Percentiles rank a stretch among this genome's conserved stretches.
These are phyloP conservation scores for Tangara arthus DNA, from an alignment of 2,797 vertebrate species.

Conservation along the genomic window DNA sequence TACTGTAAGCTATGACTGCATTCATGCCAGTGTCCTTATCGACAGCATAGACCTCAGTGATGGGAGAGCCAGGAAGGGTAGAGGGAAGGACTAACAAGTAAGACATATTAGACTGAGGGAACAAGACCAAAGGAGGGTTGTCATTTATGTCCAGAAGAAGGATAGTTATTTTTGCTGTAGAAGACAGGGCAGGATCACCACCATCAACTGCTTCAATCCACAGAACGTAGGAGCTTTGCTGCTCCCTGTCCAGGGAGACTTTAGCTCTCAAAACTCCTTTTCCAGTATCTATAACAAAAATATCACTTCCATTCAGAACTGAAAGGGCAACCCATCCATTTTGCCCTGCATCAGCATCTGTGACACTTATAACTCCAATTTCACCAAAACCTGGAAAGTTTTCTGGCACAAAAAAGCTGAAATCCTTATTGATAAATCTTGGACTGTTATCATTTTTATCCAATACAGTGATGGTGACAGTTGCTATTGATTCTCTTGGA, in stretches of 20 bases:
- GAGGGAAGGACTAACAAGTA: conserved; percentile 92
- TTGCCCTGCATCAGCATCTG: conserved; percentile 89
- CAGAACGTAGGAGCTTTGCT: conserved; percentile 92
- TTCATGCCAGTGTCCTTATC: conserved; percentile 99
- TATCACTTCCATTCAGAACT: conserved; percentile 92
- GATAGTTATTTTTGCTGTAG: conserved; percentile 91
- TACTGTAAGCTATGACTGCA: conserved; percentile 96
- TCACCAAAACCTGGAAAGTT: conserved; percentile 97
- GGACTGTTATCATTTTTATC: conserved; percentile 98
- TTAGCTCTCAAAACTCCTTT: conserved; percentile 91
- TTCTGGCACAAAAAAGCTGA: conserved; percentile 97
- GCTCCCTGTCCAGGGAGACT: conserved; percentile 91
- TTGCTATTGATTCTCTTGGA: conserved; percentile 88
- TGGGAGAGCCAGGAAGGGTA: conserved; percentile 91
- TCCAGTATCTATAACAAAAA: conserved; percentile 96
- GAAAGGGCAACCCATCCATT: conserved; percentile 97
- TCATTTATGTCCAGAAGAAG: conserved; percentile 97
- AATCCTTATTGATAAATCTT: conserved; percentile 97
- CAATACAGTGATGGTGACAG: conserved; percentile 86
- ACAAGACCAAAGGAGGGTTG: conserved; percentile 94
- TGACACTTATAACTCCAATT: conserved; percentile 94
- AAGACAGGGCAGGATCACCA: conserved; percentile 89
- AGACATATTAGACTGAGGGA: conserved; percentile 97
- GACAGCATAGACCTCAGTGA: conserved; percentile 96
- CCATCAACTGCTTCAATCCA: conserved; percentile 95